phyloP scores from a whole-genome alignment of 2,888 invertebrate species.

The Brenthis daphne region DNA sequence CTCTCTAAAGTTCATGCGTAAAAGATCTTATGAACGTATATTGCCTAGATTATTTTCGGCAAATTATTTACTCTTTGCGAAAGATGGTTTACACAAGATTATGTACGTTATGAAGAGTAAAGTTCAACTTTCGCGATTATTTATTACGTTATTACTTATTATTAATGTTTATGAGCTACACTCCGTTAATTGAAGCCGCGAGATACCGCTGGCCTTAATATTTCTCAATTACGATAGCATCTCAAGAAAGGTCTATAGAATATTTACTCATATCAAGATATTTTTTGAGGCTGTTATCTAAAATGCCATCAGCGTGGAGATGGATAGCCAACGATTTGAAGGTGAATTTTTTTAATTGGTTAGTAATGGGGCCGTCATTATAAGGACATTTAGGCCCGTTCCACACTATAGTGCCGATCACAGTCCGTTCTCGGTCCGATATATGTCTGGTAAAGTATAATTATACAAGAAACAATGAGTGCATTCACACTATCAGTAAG shows the following conservation, averaged over 20 bases:
- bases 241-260: constrained; percentile 48
- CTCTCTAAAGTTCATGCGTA: no score
- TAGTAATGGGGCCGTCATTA: not conserved
- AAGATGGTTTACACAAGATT: constrained; percentile 2
- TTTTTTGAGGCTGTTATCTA: constrained; percentile 46
- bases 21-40: no score
- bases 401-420: no score
- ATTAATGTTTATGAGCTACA: constrained; percentile 4
- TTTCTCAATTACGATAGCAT: constrained; percentile 49
- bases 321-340: constrained; percentile 34
- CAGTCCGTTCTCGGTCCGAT: no score
- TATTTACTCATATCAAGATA: constrained; percentile 46
- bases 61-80: no score
- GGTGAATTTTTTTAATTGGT: constrained; percentile 27
- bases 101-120: constrained; percentile 4
- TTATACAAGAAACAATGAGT: no score
- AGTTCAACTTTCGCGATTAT: constrained; percentile 2
- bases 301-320: constrained; percentile 42
- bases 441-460: no score
- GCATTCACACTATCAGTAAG: no score
- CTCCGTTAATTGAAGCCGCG: constrained; percentile 54
- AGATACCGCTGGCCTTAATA: constrained; percentile 56
- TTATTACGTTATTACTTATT: constrained; percentile 13
- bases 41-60: no score
- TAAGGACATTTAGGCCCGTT: no score